These are phyloP conservation scores for Archivesica marissinica DNA, from an alignment of 1,140 invertebrate species.

Conservation along the genomic window DNA sequence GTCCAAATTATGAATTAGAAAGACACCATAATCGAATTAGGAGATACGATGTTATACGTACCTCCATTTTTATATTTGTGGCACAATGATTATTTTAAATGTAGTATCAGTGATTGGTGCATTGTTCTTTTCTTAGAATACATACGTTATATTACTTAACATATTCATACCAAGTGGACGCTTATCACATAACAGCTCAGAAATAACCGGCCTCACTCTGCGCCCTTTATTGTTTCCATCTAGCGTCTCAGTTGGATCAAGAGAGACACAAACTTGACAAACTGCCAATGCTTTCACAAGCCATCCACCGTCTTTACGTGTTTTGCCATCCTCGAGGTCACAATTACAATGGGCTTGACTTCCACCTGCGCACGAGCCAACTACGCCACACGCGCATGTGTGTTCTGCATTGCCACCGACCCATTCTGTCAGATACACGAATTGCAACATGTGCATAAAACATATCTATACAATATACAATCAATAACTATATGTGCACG, in stretches of 20 bases:
- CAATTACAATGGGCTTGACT: conserved; percentile 62
- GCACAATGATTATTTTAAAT: too few species aligned
- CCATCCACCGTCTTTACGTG: conserved; percentile 58
- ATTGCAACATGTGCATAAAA: too few species aligned
- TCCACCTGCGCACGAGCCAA: conserved; percentile 62
- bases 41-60: too few species aligned
- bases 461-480: too few species aligned
- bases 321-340: conserved; percentile 65
- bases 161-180: conserved; percentile 40
- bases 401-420: conserved; percentile 68
- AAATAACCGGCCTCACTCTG: conserved; percentile 33
- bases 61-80: too few species aligned
- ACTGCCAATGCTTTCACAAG: conserved; percentile 67
- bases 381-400: conserved; percentile 72
- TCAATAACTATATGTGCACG: too few species aligned
- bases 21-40: too few species aligned
- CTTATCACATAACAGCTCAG: conserved; percentile 59
- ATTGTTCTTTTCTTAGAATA: too few species aligned
- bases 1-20: too few species aligned
- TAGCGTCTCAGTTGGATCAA: conserved; percentile 44
- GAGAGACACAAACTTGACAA: conserved; percentile 69
- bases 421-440: conserved; percentile 72
- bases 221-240: not conserved
- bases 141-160: too few species aligned
- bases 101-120: too few species aligned